Evolutionary conservation across 2,888 invertebrate species (phyloP), one percentile per base, ranked within the genome.

Genomic region (Zele albiditarsus): DNA sequence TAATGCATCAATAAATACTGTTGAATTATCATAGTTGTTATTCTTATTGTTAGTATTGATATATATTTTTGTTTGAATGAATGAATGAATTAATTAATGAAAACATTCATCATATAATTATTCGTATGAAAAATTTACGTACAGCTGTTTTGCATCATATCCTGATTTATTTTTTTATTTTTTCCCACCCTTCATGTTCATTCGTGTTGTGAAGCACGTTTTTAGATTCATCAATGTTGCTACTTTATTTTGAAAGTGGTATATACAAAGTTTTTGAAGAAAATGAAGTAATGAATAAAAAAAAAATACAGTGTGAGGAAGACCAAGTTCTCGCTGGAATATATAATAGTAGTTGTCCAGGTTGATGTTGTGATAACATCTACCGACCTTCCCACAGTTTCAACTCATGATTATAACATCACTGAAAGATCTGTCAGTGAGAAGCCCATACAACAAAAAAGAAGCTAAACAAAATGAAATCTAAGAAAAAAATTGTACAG

Each of bases 351-450:
- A 12, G n/a, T 25, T 5, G 20, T 8, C 23, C 42, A 16, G 49
- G 16, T 25, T 81, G 78, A 78, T 71, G 57, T 73, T 65, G 33
- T 69, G 81, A 81, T 82, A 80, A 28, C 71, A 82, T 83, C 81
- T 79, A 23, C 71, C 76, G 74, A 42, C 38, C 53, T 72, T 67
- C 65, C 65, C 27, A 12, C 27, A 46, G 20, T 53, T 10, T n/a
- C 53, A 20, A 53, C 8, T 20, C 23, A 23, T 53, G 20, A 53
- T 53, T 53, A 53, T 53, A 53, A 20, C 46, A 14, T 12, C 27
- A 49, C 28, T 28, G 12, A 20, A 20, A 53, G 8, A 20, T 20
- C 20, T 23, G 20, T 53, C 23, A 23, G n/a, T 20, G 20, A 23
- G 53, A 23, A 53, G 20, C 8, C 14, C 8, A 23, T 5, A 16